Conservation (phyloP, 1,140 invertebrate genomes). For the Calephelis virginiensis region DNA sequence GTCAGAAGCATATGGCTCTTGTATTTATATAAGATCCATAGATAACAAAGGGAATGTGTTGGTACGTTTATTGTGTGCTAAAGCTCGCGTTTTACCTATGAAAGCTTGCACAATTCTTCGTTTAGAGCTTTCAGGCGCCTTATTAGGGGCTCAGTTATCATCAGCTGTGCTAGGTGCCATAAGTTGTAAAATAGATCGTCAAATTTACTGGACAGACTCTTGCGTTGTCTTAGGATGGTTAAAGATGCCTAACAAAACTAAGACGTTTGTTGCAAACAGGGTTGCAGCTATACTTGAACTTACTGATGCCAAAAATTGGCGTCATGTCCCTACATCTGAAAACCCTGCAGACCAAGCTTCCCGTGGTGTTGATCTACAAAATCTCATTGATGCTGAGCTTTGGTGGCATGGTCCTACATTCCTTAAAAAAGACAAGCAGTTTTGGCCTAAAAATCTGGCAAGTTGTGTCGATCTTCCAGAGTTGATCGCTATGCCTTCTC, state of each 20-base stretch:
- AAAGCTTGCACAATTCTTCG: slow-evolving; percentile 34
- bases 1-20: slow-evolving; percentile 6
- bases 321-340: neutral
- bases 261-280: slow-evolving; percentile 26
- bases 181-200: neutral
- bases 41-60: slow-evolving; percentile 1
- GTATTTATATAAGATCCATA: slow-evolving; percentile 29
- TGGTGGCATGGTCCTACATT: slow-evolving; percentile 30
- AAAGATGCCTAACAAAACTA: slow-evolving; percentile 2
- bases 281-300: slow-evolving; percentile 20
- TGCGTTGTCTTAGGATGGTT: slow-evolving; percentile 33
- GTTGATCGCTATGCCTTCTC: neutral
- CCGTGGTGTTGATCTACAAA: neutral
- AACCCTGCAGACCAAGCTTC: neutral
- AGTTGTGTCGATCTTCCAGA: neutral
- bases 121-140: slow-evolving; percentile 31
- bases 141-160: slow-evolving; percentile 27
- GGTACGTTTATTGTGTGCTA: slow-evolving; percentile 31
- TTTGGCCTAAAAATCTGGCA: neutral
- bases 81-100: slow-evolving; percentile 26
- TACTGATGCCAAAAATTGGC: neutral
- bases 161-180: slow-evolving; percentile 19
- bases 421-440: neutral
- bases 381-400: neutral
- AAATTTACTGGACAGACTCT: slow-evolving; percentile 35